phyloP scores from a whole-genome alignment of 2,888 invertebrate species.

The Drosophila pegasa region DNA sequence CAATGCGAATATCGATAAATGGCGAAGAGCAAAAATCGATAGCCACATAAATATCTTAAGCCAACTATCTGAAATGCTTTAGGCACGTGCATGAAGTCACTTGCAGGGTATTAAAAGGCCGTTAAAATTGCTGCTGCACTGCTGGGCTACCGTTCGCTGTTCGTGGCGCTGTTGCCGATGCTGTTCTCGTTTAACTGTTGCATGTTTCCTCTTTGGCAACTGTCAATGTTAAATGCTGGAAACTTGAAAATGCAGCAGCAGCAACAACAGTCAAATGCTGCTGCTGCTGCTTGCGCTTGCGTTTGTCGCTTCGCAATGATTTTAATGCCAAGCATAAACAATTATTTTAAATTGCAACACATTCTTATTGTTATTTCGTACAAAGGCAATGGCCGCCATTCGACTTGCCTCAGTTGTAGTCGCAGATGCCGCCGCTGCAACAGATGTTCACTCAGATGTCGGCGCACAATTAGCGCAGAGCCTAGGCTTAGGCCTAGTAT shows the following conservation, averaged over 20 bases:
- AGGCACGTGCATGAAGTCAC: neutral
- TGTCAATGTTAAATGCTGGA: slow-evolving; percentile 77
- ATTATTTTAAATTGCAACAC: slow-evolving; percentile 77
- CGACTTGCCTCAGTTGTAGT: slow-evolving; percentile 52
- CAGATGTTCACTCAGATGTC: slow-evolving; percentile 57
- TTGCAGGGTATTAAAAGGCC: slow-evolving; percentile 30
- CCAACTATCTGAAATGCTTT: neutral
- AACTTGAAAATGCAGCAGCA: slow-evolving; percentile 61
- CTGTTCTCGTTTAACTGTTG: slow-evolving; percentile 64
- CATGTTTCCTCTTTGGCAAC: slow-evolving; percentile 75
- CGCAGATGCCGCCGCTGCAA: slow-evolving; percentile 67
- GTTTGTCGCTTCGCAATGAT: slow-evolving; percentile 74
- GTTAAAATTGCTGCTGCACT: slow-evolving; percentile 11
- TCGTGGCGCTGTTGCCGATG: slow-evolving; percentile 33
- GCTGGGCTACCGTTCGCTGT: slow-evolving; percentile 13
- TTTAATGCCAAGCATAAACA: slow-evolving; percentile 78
- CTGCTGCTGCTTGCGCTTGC: slow-evolving; percentile 21
- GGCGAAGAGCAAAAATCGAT: neutral
- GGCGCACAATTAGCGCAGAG: slow-evolving; percentile 47
- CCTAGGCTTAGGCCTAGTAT: slow-evolving; percentile 23
- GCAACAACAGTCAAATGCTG: slow-evolving; percentile 30
- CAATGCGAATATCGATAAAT: neutral
- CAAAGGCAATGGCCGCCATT: slow-evolving; percentile 67
- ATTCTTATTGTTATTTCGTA: slow-evolving; percentile 71
- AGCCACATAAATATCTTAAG: neutral